A percentile compares a stretch with the other conserved stretches of the same genome.
Conservation (phyloP, 2,888 invertebrate species). For the Acleris cristana region DNA sequence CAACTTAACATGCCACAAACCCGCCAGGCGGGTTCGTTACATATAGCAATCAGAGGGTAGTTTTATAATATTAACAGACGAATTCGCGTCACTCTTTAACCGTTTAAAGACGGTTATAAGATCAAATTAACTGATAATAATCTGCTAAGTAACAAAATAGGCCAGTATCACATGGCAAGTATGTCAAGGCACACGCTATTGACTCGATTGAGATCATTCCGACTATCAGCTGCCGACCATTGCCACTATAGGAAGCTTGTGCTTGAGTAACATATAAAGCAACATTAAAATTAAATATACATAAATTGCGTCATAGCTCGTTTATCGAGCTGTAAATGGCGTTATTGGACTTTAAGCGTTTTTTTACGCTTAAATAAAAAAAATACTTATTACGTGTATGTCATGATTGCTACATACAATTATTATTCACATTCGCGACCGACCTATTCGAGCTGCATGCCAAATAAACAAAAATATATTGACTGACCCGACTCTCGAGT, state of each 20-base stretch:
- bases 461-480: no score
- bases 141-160: conserved; percentile 27
- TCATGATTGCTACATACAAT: conserved; percentile 13
- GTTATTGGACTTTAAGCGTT: conserved; percentile 41
- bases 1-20: background rate
- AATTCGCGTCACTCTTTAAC: background rate
- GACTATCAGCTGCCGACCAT: conserved; percentile 53
- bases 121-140: conserved; percentile 3
- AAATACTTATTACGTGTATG: conserved; percentile 12
- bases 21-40: no score
- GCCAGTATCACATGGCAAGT: conserved; percentile 38
- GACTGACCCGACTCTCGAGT: no score
- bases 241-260: conserved; percentile 64
- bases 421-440: no score
- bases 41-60: no score
- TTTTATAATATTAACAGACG: conserved; percentile 4
- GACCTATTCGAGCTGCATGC: no score
- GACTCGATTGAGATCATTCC: conserved; percentile 49
- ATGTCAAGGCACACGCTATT: conserved; percentile 20
- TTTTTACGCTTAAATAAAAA: conserved; percentile 49
- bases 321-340: conserved; percentile 11
- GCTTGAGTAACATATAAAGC: conserved; percentile 39
- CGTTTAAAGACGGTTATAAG: background rate
- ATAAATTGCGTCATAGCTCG: conserved; percentile 32
- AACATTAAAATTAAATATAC: conserved; percentile 30